phyloP scores from a whole-genome alignment of 2,113 vertebrate species.

The Pedionomus torquatus region DNA sequence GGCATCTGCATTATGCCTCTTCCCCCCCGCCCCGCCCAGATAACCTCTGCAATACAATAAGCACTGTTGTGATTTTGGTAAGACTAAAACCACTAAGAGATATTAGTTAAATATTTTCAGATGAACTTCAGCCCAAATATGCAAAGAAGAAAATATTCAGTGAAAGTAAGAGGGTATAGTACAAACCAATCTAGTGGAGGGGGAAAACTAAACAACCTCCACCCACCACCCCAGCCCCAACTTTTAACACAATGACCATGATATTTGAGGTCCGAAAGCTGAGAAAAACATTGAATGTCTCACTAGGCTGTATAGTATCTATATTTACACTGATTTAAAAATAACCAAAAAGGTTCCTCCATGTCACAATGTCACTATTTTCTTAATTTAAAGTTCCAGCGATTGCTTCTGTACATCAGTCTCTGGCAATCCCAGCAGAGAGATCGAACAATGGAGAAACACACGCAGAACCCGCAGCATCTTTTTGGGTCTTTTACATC shows the following conservation, averaged over 20 bases:
- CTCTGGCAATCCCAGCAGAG: not conserved
- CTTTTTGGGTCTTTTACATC: not conserved
- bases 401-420: fast-evolving
- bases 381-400: not conserved
- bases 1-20: not conserved
- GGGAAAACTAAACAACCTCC: not conserved
- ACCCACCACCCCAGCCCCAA: not conserved
- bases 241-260: not conserved
- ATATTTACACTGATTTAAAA: not conserved
- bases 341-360: not conserved
- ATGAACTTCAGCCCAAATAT: not conserved
- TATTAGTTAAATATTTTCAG: not conserved
- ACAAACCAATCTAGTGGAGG: fast-evolving
- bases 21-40: not conserved
- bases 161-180: not conserved
- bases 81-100: not conserved
- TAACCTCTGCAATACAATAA: not conserved
- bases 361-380: not conserved
- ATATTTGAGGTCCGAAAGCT: not conserved
- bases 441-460: not conserved
- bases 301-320: fast-evolving
- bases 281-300: not conserved
- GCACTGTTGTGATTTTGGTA: not conserved
- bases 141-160: not conserved
- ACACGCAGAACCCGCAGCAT: not conserved